Evolutionary conservation across 1,140 invertebrate genomes (phyloP), one percentile per base, ranked within the genome.

Genomic region (Leptinotarsa undecemlineata): DNA sequence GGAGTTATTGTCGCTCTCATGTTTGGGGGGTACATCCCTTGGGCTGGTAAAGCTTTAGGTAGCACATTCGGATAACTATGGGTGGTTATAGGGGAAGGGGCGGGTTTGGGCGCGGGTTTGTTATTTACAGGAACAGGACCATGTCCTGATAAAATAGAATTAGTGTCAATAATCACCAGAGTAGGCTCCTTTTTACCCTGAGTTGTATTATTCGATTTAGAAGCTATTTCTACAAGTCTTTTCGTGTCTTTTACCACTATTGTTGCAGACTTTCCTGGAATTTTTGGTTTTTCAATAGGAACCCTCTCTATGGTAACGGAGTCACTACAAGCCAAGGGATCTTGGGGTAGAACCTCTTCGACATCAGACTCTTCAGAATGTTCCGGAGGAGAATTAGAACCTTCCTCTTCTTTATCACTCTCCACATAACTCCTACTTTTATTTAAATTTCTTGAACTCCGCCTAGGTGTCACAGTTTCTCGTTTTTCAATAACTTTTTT

Each of bases 81-180:
- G 68, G 84, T 69, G 33, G 62, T 26, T 33, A 80, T 61, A 61
- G 77, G 20, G 13, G 74, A 33, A 71, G 57, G 64, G 60, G 47
- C 19, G 57, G 48, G 48, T 68, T 67, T 17, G 66, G 51, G 26
- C 71, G 76, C 15, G 48, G 82, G 81, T 67, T 85, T 82, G 62
- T 84, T 86, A 42, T 42, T 42, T 4, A 91, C 85, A 71, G 90
- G 89, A 19, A 91, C 84, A 21, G 89, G 88, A 64, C 90, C 90
- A 74, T 89, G 87, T 5, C 89, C 90, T 63, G 89, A 90, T 51
- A 92, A 81, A 78, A 92, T 91, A 14, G 91, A 90, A 87, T 93
- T 92, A 4, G 92, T 93, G 80, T 94, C 92, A 73, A 94, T 92
- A 68, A 94, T 93, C 33, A 94, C 92, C 78, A 94, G 86, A 2